phyloP scores from a whole-genome alignment of 1,140 invertebrate species.

The Glomeris maerens region DNA sequence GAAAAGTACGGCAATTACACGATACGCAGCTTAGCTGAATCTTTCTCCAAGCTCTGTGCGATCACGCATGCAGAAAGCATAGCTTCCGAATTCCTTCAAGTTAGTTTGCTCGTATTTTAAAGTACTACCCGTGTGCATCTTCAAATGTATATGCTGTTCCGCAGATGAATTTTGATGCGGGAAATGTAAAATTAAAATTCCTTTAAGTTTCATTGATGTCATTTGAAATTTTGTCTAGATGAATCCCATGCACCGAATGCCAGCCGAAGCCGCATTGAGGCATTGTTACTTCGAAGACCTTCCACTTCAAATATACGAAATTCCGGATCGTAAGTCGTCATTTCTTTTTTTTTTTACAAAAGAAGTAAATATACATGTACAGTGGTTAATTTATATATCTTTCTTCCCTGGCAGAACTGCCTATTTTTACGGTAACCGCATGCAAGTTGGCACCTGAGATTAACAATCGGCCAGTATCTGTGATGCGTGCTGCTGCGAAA shows the following conservation, averaged over 20 bases:
- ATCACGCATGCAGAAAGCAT: constrained; percentile 73
- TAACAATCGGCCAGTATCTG: neutral
- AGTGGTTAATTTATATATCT: neutral
- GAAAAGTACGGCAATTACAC: constrained; percentile 63
- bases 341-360: neutral
- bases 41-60: constrained; percentile 76
- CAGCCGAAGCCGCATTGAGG: constrained; percentile 69
- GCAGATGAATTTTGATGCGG: constrained; percentile 14
- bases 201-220: constrained; percentile 6
- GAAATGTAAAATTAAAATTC: constrained; percentile 10
- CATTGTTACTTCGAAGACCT: constrained; percentile 82
- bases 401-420: neutral
- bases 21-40: constrained; percentile 59
- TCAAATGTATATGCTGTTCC: constrained; percentile 3
- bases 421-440: neutral
- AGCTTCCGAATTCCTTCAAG: constrained; percentile 61
- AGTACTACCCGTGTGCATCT: constrained; percentile 6
- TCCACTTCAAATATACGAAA: constrained; percentile 71
- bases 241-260: constrained; percentile 69
- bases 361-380: neutral
- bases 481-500: constrained; percentile 2
- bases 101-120: constrained; percentile 20
- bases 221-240: constrained; percentile 43
- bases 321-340: constrained; percentile 71
- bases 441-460: neutral